These are phyloP conservation scores for Diglossa cyanea DNA, from an alignment of 2,797 vertebrate genomes.

Conservation along the genomic window DNA sequence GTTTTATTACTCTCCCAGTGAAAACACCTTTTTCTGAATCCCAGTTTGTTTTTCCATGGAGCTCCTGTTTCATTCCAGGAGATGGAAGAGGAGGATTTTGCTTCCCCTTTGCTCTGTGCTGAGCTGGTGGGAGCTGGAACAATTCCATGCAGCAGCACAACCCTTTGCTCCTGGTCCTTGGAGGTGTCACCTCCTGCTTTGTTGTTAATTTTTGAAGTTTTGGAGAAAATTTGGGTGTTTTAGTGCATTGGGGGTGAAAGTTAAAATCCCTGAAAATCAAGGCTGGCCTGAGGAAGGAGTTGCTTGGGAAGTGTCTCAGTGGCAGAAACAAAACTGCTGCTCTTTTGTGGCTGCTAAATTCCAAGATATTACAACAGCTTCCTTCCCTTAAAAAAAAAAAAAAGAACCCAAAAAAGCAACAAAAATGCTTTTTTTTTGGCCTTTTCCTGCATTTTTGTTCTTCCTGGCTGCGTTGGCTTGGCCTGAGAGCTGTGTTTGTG, in stretches of 20 bases:
- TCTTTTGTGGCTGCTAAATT: conserved; percentile 8
- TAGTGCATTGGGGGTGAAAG: not conserved
- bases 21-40: not conserved
- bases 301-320: not conserved
- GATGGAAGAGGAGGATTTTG: not conserved
- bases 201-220: not conserved
- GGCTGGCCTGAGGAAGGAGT: not conserved
- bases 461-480: not conserved
- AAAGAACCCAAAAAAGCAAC: not conserved
- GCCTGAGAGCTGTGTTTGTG: not conserved
- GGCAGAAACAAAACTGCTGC: not conserved
- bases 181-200: fast-evolving
- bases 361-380: not conserved
- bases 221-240: not conserved
- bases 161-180: not conserved
- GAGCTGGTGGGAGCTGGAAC: not conserved
- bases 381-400: not conserved
- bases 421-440: not conserved
- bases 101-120: not conserved
- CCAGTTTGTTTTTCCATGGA: not conserved
- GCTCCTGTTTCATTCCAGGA: not conserved
- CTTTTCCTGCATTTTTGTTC: not conserved
- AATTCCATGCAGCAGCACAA: not conserved
- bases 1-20: not conserved
- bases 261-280: not conserved